Conservation (phyloP, 1,140 invertebrate genomes). For the Melanaphis sacchari region DNA sequence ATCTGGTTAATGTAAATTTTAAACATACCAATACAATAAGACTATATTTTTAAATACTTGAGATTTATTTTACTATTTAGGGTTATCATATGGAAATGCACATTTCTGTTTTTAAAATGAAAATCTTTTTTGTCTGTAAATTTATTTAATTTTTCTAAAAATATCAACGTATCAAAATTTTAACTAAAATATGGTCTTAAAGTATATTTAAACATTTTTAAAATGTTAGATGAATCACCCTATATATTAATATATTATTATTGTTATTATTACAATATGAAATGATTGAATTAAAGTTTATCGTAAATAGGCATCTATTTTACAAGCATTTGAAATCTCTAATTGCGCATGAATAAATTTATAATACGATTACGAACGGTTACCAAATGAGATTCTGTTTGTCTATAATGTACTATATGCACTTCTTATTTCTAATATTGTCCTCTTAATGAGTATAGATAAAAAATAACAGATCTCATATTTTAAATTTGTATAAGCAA, state of each 20-base stretch:
- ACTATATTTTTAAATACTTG: background rate
- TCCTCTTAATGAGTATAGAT: background rate
- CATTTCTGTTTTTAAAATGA: background rate
- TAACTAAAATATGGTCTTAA: background rate
- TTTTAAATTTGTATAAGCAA: background rate
- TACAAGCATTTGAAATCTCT: background rate
- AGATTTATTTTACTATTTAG: background rate
- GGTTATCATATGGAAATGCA: fast-evolving
- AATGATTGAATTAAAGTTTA: background rate
- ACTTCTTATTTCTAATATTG: background rate
- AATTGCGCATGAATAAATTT: background rate
- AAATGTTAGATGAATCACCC: background rate
- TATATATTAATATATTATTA: background rate
- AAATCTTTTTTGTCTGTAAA: background rate
- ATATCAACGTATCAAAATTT: background rate
- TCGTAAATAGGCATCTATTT: background rate
- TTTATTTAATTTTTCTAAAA: background rate
- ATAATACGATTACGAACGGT: background rate
- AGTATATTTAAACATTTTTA: background rate
- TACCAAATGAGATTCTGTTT: background rate
- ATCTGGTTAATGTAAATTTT: background rate
- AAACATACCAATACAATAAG: background rate
- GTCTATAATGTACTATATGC: background rate
- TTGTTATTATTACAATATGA: background rate
- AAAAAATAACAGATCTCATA: background rate